phyloP scores from a whole-genome alignment of 2,113 vertebrate species.

The Phodopus roborovskii region DNA sequence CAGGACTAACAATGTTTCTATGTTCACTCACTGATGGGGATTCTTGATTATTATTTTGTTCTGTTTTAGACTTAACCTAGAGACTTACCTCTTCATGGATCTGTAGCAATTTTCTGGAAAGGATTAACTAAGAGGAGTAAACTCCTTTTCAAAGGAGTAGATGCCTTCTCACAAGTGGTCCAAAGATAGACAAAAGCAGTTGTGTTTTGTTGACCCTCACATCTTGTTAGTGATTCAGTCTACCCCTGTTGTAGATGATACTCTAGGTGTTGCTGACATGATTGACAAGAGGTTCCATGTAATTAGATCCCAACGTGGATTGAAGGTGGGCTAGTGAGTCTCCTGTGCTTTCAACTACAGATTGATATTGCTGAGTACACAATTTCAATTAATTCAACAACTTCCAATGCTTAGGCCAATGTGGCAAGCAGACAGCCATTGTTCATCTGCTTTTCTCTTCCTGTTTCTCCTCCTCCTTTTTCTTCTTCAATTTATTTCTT shows the following conservation, averaged over 20 bases:
- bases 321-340: not conserved
- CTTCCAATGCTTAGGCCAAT: not conserved
- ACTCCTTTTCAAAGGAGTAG: not conserved
- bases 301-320: not conserved
- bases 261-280: not conserved
- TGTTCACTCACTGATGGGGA: constrained; percentile 46
- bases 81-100: not conserved
- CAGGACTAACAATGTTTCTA: constrained; percentile 81
- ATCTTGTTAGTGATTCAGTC: not conserved
- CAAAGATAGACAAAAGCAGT: not conserved
- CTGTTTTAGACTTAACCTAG: not conserved
- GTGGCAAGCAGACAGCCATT: not conserved
- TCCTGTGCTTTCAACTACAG: not conserved
- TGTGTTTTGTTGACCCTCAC: not conserved
- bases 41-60: not conserved
- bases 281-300: not conserved
- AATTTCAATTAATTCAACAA: not conserved
- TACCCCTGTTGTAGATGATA: not conserved
- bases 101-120: not conserved
- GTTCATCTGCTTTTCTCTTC: not conserved
- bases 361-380: not conserved
- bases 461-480: not conserved
- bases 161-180: not conserved
- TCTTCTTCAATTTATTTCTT: not conserved
- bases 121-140: not conserved